These are phyloP conservation scores for Eristalis arbustorum DNA, from an alignment of 2,888 invertebrate genomes.

Conservation along the genomic window DNA sequence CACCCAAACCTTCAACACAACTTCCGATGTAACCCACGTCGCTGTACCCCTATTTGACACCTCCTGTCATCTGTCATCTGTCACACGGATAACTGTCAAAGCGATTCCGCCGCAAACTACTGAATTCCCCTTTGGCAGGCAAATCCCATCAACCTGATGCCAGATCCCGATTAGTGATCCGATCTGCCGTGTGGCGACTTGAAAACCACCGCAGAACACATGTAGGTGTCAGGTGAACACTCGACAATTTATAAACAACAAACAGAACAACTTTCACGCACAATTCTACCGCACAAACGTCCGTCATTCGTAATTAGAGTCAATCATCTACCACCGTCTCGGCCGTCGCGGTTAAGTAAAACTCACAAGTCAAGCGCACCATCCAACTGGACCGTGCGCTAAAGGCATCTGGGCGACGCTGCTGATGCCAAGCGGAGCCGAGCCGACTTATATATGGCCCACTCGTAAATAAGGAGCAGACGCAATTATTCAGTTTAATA, in stretches of 20 bases:
- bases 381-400: slow-evolving; percentile 31
- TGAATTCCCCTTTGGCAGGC: neutral
- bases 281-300: slow-evolving; percentile 7
- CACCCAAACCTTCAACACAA: too few relatives aligned
- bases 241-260: slow-evolving; percentile 2
- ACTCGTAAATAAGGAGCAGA: slow-evolving; percentile 66
- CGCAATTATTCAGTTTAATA: slow-evolving; percentile 69
- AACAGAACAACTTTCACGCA: slow-evolving; percentile 36
- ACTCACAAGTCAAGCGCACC: slow-evolving; percentile 25
- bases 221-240: slow-evolving; percentile 1
- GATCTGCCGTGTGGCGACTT: neutral
- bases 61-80: too few relatives aligned
- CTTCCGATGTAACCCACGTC: too few relatives aligned
- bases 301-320: slow-evolving; percentile 27
- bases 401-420: slow-evolving; percentile 38
- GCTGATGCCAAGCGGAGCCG: neutral
- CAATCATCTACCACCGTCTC: slow-evolving; percentile 10
- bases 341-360: neutral
- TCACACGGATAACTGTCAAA: neutral
- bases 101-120: neutral
- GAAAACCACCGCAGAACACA: neutral
- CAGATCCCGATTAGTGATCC: neutral
- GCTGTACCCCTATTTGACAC: too few relatives aligned
- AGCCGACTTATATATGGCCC: slow-evolving; percentile 52
- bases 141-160: too few relatives aligned